phyloP scores from a whole-genome alignment of 2,797 vertebrate genomes.

The Megaceryle alcyon region DNA sequence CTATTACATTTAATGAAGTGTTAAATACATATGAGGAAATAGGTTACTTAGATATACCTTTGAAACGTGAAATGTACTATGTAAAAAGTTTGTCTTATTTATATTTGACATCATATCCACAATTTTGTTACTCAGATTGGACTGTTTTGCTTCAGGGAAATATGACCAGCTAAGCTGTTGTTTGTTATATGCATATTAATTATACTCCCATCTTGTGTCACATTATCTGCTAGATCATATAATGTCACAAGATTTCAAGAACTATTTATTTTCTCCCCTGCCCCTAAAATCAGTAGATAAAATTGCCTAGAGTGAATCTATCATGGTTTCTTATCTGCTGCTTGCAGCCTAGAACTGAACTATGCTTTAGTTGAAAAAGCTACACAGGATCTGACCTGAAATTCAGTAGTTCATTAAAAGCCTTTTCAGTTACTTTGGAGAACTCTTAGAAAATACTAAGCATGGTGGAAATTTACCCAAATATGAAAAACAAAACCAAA shows the following conservation, averaged over 20 bases:
- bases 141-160: not conserved
- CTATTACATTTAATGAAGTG: not conserved
- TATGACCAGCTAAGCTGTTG: not conserved
- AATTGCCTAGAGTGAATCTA: not conserved
- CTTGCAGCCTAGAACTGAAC: not conserved
- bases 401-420: not conserved
- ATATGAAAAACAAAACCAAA: not conserved
- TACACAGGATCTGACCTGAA: not conserved
- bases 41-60: not conserved
- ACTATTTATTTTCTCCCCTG: not conserved
- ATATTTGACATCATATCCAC: not conserved
- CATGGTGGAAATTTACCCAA: not conserved
- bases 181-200: not conserved
- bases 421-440: not conserved
- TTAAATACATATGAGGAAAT: not conserved
- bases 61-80: not conserved
- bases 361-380: not conserved
- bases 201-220: not conserved
- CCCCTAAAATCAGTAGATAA: not conserved
- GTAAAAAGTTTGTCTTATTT: constrained; percentile 37
- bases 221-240: not conserved
- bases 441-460: not conserved
- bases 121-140: not conserved
- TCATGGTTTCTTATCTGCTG: not conserved
- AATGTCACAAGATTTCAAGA: not conserved